phyloP scores from a whole-genome alignment of 2,888 invertebrate genomes.

The Dasypolia templi region DNA sequence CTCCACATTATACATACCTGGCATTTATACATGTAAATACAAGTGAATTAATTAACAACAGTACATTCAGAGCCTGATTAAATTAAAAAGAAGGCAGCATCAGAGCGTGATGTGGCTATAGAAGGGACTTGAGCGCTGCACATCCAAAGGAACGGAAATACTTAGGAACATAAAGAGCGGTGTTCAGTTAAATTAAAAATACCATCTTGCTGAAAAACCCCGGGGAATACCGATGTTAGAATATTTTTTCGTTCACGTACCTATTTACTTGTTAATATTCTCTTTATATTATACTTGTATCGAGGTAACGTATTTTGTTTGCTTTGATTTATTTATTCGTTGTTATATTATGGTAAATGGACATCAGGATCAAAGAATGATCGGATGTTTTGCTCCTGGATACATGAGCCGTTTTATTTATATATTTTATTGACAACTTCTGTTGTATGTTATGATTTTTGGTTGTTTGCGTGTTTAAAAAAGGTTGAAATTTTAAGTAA shows the following conservation, averaged over 20 bases:
- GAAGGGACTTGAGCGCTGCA: constrained; percentile 30
- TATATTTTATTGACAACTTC: constrained; percentile 20
- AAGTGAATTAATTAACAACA: constrained; percentile 54
- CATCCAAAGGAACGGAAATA: constrained; percentile 46
- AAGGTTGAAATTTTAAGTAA: no score
- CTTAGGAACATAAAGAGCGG: constrained; percentile 41
- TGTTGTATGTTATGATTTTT: constrained; percentile 11
- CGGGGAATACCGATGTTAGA: constrained; percentile 60
- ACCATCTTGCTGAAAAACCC: constrained; percentile 57
- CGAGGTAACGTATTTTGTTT: constrained; percentile 52
- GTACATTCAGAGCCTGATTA: constrained; percentile 44
- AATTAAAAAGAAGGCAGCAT: constrained; percentile 59
- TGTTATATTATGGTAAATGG: constrained; percentile 62
- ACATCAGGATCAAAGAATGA: constrained; percentile 65
- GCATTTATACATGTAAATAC: constrained; percentile 50
- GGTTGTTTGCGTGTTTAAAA: constrained; percentile 3
- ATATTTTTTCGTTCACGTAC: constrained; percentile 52
- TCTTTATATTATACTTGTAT: constrained; percentile 49
- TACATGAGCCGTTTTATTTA: constrained; percentile 25
- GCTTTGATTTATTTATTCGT: constrained; percentile 60
- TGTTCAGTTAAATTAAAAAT: constrained; percentile 68
- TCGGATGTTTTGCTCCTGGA: constrained; percentile 33
- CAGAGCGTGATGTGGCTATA: constrained; percentile 48
- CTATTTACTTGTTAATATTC: constrained; percentile 61
- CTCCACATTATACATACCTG: constrained; percentile 36